These are phyloP conservation scores for Trypoxylon attenuatum DNA, from an alignment of 2,888 invertebrate genomes.

Conservation along the genomic window DNA sequence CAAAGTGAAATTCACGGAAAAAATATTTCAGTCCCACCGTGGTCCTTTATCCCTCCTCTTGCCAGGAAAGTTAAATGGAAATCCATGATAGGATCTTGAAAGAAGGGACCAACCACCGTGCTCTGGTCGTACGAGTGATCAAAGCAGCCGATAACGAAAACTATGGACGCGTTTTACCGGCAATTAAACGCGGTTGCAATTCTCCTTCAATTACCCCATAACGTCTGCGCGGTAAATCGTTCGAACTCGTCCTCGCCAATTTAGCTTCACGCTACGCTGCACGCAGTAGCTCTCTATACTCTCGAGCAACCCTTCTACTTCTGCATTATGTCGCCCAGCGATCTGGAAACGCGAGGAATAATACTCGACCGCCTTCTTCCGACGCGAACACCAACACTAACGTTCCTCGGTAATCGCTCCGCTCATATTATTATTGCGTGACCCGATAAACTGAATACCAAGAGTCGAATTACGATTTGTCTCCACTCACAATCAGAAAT, in stretches of 20 bases:
- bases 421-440: no score
- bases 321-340: conserved; percentile 25
- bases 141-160: no score
- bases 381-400: conserved; percentile 9
- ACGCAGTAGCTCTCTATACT: no score
- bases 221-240: neutral
- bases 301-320: conserved; percentile 20
- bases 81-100: neutral
- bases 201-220: neutral
- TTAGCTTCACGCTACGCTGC: conserved; percentile 29
- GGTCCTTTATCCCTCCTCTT: neutral
- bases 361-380: conserved; percentile 17
- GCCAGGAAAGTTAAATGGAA: neutral
- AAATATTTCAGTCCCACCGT: no score
- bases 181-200: neutral
- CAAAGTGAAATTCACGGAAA: no score
- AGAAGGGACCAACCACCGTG: no score
- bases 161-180: neutral
- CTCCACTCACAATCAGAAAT: no score
- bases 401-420: no score
- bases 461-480: no score
- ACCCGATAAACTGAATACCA: no score
- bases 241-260: conserved; percentile 16
- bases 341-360: conserved; percentile 31
- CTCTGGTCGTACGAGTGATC: no score